These are phyloP conservation scores for Phataginus tricuspis DNA, from an alignment of 2,797 vertebrate genomes.

Conservation along the genomic window DNA sequence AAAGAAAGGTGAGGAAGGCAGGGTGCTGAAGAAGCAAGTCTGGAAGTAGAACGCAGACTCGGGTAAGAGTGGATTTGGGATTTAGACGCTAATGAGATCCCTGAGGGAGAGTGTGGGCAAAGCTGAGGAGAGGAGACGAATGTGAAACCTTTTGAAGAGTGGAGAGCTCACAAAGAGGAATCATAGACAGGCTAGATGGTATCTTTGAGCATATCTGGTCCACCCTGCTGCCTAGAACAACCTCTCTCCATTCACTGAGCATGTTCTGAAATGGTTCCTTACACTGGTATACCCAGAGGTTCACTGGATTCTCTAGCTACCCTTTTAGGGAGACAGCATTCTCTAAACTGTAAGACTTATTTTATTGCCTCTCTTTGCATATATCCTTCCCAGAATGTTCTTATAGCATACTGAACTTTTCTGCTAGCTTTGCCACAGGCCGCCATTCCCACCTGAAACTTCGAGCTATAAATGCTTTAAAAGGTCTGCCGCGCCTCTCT, in stretches of 20 bases:
- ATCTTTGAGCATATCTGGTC: background rate
- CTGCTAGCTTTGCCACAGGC: background rate
- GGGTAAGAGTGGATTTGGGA: background rate
- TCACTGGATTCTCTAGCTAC: background rate
- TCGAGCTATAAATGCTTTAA: background rate
- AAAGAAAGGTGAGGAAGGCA: background rate
- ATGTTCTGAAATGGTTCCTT: background rate
- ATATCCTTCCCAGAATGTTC: background rate
- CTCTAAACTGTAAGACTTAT: background rate
- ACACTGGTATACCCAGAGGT: background rate
- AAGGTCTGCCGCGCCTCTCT: background rate
- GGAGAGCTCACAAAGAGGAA: background rate
- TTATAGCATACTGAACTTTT: background rate
- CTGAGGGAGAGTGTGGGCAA: background rate
- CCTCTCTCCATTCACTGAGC: background rate
- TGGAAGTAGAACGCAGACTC: background rate
- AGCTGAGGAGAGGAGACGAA: background rate
- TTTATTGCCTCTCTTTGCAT: background rate
- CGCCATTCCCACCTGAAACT: background rate
- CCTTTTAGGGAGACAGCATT: background rate
- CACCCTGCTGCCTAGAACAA: background rate
- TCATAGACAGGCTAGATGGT: background rate
- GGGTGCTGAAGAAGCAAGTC: background rate
- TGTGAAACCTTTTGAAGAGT: background rate
- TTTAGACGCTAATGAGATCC: background rate